Evolutionary conservation across 2,888 invertebrate genomes (phyloP).

Genomic region (Oasisia sp.): DNA sequence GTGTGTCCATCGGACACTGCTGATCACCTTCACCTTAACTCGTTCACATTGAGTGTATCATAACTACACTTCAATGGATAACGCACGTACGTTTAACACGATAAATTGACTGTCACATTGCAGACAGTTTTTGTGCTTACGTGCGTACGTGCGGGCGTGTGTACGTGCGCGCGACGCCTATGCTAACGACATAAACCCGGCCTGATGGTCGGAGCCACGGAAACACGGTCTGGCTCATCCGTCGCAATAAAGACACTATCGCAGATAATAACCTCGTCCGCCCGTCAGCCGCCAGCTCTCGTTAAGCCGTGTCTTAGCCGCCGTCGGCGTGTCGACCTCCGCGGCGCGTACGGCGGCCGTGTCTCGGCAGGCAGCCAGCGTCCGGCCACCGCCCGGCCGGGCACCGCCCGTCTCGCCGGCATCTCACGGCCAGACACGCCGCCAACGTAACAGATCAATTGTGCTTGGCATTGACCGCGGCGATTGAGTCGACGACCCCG

Average conservation of each 20-base stretch:
- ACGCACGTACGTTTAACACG: not conserved
- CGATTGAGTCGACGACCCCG: not conserved
- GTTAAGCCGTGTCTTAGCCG: not conserved
- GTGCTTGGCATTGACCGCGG: not conserved
- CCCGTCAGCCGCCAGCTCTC: not conserved
- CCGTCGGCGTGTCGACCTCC: not conserved
- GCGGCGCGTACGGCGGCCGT: not conserved
- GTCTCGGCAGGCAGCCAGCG: not conserved
- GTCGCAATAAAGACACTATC: not conserved
- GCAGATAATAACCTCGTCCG: not conserved
- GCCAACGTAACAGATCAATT: not conserved
- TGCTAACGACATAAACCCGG: not conserved
- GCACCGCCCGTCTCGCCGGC: not conserved
- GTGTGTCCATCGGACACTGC: not conserved
- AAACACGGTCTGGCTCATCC: not conserved
- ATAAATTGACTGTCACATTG: not conserved
- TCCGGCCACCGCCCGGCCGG: not conserved
- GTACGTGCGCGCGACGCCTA: too few relatives aligned
- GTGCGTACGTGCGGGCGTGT: too few relatives aligned
- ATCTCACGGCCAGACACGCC: not conserved
- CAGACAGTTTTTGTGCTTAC: not conserved
- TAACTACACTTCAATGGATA: not conserved
- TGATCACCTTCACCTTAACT: not conserved
- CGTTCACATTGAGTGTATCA: not conserved
- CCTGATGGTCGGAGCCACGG: not conserved